Percentiles rank a stretch among this genome's conserved stretches.
These are phyloP conservation scores for Furcula furcula DNA, from an alignment of 2,888 invertebrate genomes.

Conservation along the genomic window DNA sequence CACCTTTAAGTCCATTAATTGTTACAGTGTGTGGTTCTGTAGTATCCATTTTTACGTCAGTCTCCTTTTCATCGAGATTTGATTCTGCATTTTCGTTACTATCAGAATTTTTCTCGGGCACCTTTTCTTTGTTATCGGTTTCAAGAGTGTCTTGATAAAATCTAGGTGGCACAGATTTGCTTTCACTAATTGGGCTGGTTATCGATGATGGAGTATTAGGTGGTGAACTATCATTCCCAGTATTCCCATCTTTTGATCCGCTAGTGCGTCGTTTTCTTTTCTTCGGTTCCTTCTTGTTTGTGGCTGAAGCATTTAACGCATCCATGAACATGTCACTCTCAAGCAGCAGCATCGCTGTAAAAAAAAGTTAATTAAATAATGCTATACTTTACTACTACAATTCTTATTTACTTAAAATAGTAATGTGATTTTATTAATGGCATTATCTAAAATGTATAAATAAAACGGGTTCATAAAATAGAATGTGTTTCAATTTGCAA, in stretches of 20 bases:
- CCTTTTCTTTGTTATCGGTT: conserved; percentile 81
- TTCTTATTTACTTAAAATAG: neutral
- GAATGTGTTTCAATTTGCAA: too few relatives aligned
- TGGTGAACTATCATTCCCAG: conserved; percentile 74
- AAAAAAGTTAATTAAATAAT: conserved; percentile 34
- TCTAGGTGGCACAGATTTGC: conserved; percentile 83
- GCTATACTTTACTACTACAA: neutral
- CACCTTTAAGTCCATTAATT: conserved; percentile 86
- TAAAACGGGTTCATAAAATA: conserved; percentile 20
- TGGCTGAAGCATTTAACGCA: conserved; percentile 89
- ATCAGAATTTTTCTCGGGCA: conserved; percentile 45
- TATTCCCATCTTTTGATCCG: conserved; percentile 84
- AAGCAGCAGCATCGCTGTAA: conserved; percentile 88
- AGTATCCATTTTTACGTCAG: conserved; percentile 58
- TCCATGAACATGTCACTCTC: conserved; percentile 98
- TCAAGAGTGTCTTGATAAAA: conserved; percentile 97
- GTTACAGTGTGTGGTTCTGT: conserved; percentile 67
- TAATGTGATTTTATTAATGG: neutral
- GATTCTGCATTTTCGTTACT: conserved; percentile 42
- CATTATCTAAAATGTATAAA: conserved; percentile 22
- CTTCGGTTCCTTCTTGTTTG: conserved; percentile 87
- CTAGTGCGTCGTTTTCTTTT: conserved; percentile 90
- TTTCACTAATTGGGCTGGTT: conserved; percentile 69
- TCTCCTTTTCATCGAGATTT: conserved; percentile 39
- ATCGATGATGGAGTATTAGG: conserved; percentile 78